These are phyloP conservation scores for Wiebesia pumilae DNA, from an alignment of 1,140 invertebrate genomes.

Conservation along the genomic window DNA sequence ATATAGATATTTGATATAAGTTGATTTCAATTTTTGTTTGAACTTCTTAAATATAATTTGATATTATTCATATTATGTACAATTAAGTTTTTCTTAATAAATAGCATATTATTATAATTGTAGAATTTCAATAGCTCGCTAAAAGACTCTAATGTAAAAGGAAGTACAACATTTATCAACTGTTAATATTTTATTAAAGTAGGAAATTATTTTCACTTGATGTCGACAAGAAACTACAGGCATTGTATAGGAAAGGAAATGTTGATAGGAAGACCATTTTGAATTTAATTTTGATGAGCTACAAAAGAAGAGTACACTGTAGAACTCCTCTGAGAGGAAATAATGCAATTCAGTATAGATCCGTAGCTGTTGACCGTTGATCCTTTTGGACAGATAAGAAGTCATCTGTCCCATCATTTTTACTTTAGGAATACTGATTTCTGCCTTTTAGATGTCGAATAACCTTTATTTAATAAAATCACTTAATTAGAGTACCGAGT, in stretches of 20 bases:
- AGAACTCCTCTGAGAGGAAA: too few relatives aligned
- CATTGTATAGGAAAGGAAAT: background rate
- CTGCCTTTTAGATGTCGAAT: too few relatives aligned
- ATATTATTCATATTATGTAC: too few relatives aligned
- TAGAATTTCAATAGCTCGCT: background rate
- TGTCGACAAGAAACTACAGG: background rate
- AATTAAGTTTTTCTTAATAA: background rate
- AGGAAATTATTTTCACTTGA: background rate
- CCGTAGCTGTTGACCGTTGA: background rate
- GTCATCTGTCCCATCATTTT: background rate
- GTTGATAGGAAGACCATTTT: background rate
- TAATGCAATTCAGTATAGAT: background rate
- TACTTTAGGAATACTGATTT: background rate
- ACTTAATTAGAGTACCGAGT: background rate
- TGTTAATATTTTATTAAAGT: background rate
- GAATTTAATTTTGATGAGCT: too few relatives aligned
- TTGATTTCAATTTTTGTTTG: background rate
- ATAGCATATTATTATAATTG: background rate
- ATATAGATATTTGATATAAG: background rate
- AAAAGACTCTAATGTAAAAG: background rate
- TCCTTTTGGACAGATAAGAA: background rate
- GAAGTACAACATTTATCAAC: background rate
- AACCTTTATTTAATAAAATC: too few relatives aligned
- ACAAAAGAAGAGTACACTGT: too few relatives aligned
- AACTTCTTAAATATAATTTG: background rate